Percentiles rank a stretch among this genome's conserved stretches.
Conservation (phyloP, 2,113 vertebrate species). For the Mola mola region DNA sequence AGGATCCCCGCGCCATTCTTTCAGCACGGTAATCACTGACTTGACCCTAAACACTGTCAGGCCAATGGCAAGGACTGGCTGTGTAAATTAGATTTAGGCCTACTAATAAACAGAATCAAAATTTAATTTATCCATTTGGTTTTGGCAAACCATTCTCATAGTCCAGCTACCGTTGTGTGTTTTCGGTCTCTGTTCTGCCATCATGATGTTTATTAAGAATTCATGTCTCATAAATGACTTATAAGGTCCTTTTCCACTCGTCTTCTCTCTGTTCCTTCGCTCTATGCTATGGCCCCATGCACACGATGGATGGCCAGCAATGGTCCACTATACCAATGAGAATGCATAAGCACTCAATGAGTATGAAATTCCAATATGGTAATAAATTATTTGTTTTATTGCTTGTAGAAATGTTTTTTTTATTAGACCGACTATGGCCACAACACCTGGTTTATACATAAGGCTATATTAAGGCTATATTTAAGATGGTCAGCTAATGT, state of each 20-base stretch:
- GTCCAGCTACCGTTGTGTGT: conserved; percentile 86
- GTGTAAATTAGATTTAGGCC: conserved; percentile 77
- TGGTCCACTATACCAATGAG: conserved; percentile 34
- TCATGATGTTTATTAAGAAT: conserved; percentile 89
- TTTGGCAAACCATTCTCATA: conserved; percentile 83
- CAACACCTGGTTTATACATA: conserved; percentile 40
- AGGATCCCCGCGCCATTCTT: conserved; percentile 34
- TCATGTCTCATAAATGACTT: conserved; percentile 83
- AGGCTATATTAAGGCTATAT: conserved; percentile 16
- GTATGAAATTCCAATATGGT: conserved; percentile 34
- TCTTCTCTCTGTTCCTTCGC: conserved; percentile 57
- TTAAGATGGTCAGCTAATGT: conserved; percentile 22
- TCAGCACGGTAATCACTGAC: conserved; percentile 75
- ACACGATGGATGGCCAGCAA: conserved; percentile 74
- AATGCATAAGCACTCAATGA: conserved; percentile 12
- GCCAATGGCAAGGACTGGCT: conserved; percentile 82
- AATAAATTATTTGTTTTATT: conserved; percentile 42
- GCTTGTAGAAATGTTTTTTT: conserved; percentile 22
- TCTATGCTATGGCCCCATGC: conserved; percentile 56
- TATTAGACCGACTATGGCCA: conserved; percentile 25
- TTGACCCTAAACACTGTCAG: conserved; percentile 71
- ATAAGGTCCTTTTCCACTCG: conserved; percentile 64
- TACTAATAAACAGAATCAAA: conserved; percentile 90
- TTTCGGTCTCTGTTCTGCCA: conserved; percentile 77
- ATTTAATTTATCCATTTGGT: conserved; percentile 89